Evolutionary conservation across 2,888 invertebrate genomes (phyloP).

Genomic region (Caenorhabditis panamensis): DNA sequence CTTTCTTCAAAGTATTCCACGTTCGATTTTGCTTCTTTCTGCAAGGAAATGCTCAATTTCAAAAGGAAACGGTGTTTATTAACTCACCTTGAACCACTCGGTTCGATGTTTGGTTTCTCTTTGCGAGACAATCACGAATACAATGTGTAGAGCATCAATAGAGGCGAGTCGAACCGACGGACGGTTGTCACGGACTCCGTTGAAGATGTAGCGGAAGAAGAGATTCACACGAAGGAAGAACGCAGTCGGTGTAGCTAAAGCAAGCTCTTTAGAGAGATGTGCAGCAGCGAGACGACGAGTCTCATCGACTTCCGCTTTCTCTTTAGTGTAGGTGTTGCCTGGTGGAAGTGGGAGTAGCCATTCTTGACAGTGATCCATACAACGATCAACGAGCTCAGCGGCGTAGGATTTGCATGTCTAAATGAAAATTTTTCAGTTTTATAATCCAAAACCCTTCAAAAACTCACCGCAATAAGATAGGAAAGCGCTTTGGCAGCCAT

Average conservation of each 20-base stretch:
- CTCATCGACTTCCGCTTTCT: constrained; percentile 21
- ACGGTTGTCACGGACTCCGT: constrained; percentile 78
- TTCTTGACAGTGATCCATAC: constrained; percentile 95
- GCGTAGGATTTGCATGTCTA: constrained; percentile 89
- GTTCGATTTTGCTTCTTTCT: constrained; percentile 1
- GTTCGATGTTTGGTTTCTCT: constrained; percentile 94
- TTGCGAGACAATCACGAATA: constrained; percentile 94
- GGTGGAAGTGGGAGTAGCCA: constrained; percentile 87
- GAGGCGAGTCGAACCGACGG: constrained; percentile 93
- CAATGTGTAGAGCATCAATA: constrained; percentile 94
- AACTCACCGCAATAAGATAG: constrained; percentile 87
- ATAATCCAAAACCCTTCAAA: too few species aligned
- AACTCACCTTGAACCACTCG: constrained; percentile 86
- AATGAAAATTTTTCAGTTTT: constrained; percentile 5
- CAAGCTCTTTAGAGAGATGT: constrained; percentile 92
- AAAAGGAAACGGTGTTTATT: neutral
- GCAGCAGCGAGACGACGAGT: constrained; percentile 64
- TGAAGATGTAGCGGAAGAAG: constrained; percentile 82
- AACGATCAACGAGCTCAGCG: constrained; percentile 97
- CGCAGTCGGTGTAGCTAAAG: constrained; percentile 95
- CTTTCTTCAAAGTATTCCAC: neutral
- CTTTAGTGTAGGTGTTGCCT: neutral
- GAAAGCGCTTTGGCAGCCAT: constrained; percentile 96
- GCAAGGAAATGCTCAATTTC: neutral
- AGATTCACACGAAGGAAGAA: constrained; percentile 86